These are phyloP conservation scores for Thermophis baileyi DNA, from an alignment of 2,113 vertebrate genomes.

Conservation along the genomic window DNA sequence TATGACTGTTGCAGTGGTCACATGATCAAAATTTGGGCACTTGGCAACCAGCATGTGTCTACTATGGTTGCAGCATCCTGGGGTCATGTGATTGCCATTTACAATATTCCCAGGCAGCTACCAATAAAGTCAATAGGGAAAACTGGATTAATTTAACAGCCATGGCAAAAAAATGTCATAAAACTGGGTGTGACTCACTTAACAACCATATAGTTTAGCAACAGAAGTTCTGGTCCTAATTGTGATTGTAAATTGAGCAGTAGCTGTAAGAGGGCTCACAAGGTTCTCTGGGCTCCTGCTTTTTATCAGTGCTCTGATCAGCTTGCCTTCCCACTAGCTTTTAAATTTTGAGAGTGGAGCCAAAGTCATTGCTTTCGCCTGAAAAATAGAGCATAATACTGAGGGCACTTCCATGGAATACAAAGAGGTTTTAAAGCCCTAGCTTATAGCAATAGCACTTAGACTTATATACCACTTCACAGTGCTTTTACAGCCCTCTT, in stretches of 20 bases:
- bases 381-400: neutral
- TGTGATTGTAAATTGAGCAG: neutral
- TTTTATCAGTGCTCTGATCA: neutral
- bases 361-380: neutral
- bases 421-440: neutral
- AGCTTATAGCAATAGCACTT: neutral
- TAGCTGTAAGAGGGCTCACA: neutral
- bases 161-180: neutral
- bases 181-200: neutral
- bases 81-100: neutral
- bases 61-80: neutral
- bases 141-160: neutral
- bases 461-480: too few species aligned
- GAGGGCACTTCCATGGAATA: neutral
- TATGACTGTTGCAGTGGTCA: neutral
- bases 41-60: neutral
- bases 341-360: neutral
- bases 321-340: neutral
- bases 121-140: neutral
- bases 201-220: neutral
- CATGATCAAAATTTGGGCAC: neutral
- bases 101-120: neutral
- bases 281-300: neutral
- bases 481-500: too few species aligned
- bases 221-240: neutral